phyloP scores from a whole-genome alignment of 1,140 invertebrate species.

The Tetraneura akinire region DNA sequence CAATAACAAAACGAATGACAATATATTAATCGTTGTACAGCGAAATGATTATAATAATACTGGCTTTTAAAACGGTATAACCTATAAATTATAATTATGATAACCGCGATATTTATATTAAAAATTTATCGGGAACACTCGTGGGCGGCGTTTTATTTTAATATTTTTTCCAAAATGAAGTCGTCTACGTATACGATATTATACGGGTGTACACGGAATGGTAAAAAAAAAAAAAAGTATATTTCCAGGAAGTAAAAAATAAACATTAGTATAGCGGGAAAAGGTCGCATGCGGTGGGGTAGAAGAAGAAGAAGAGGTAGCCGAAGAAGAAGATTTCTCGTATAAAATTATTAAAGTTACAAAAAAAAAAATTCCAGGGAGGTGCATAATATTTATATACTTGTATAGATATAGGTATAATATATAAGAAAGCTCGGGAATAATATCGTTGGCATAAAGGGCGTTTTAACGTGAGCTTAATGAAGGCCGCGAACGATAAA shows the following conservation, averaged over 20 bases:
- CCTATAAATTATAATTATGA: too few relatives aligned
- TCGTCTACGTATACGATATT: too few relatives aligned
- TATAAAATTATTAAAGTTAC: constrained; percentile 38
- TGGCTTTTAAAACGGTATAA: too few relatives aligned
- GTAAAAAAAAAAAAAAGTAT: too few relatives aligned
- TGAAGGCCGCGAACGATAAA: constrained; percentile 50
- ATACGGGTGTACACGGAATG: too few relatives aligned
- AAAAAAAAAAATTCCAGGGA: constrained; percentile 37
- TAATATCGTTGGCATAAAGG: constrained; percentile 41
- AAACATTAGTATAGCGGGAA: neutral
- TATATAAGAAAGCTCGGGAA: constrained; percentile 10
- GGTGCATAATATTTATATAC: too few relatives aligned
- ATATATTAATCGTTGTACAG: neutral
- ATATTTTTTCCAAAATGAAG: neutral
- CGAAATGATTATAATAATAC: neutral
- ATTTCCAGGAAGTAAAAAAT: neutral
- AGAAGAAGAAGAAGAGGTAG: too few relatives aligned
- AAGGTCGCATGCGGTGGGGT: neutral
- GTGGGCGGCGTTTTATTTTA: neutral
- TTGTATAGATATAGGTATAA: neutral
- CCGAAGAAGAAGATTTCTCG: constrained; percentile 4
- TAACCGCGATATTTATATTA: too few relatives aligned
- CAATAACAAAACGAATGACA: neutral
- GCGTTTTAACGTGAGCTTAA: constrained; percentile 51
- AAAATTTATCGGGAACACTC: too few relatives aligned